A percentile compares a stretch with the other conserved stretches of the same genome.
Evolutionary conservation across 1,140 invertebrate genomes (phyloP).

Genomic region (Lepidurus packardi): DNA sequence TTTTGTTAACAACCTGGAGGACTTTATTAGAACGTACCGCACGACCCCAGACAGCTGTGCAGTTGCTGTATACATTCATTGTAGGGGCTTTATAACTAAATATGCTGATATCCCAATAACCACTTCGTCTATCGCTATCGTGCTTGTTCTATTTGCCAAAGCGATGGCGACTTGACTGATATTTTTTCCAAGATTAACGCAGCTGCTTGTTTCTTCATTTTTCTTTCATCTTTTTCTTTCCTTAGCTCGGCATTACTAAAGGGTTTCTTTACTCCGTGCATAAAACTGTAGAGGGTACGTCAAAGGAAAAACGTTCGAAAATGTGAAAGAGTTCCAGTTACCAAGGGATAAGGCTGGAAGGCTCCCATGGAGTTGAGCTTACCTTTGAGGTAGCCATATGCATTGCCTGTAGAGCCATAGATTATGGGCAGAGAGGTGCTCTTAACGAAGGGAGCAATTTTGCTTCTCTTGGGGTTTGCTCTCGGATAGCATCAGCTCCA

Average conservation of each 20-base stretch:
- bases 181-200: not conserved
- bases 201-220: not conserved
- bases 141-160: not conserved
- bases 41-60: no score
- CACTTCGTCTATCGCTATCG: not conserved
- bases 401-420: not conserved
- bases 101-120: not conserved
- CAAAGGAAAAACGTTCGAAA: not conserved
- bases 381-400: slow-evolving; percentile 2
- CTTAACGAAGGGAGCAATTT: not conserved
- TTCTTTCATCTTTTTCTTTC: not conserved
- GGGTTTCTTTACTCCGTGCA: not conserved
- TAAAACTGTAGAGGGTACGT: not conserved
- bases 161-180: no score
- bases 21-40: no score
- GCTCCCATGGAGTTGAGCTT: not conserved
- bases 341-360: not conserved
- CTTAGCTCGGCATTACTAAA: not conserved
- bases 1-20: no score
- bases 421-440: not conserved
- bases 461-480: not conserved
- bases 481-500: not conserved
- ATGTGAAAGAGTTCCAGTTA: not conserved
- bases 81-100: no score
- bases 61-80: no score